phyloP scores from a whole-genome alignment of 2,113 vertebrate species.

The Triplophysa dalaica region DNA sequence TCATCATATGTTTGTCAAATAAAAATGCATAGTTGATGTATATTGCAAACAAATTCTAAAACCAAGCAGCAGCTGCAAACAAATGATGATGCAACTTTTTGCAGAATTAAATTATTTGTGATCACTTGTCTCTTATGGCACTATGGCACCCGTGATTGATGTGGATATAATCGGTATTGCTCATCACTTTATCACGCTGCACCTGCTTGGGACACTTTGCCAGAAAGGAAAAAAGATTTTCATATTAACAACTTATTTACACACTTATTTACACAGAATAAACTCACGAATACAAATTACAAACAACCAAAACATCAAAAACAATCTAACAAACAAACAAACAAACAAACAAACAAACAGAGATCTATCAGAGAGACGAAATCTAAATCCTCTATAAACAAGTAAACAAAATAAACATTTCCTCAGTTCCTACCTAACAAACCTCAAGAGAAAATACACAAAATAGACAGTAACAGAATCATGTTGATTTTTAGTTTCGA shows the following conservation, averaged over 20 bases:
- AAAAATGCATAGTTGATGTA: no score
- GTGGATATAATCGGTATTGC: no score
- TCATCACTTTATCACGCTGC: no score
- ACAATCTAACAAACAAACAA: neutral
- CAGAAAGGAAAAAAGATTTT: neutral
- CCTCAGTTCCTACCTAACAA: neutral
- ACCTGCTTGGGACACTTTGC: neutral
- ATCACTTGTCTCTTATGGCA: neutral
- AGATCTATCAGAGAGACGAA: slow-evolving; percentile 3
- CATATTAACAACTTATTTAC: slow-evolving; percentile 3
- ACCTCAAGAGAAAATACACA: neutral
- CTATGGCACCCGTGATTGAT: no score
- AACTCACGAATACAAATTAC: slow-evolving; percentile 5
- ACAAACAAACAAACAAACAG: neutral
- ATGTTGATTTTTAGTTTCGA: neutral
- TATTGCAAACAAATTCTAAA: neutral
- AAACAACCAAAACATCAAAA: neutral
- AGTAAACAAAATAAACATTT: neutral
- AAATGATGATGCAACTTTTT: neutral
- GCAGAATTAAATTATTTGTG: neutral
- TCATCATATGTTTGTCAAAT: no score
- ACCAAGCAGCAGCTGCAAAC: no score
- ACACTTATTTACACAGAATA: neutral
- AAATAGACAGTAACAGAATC: neutral
- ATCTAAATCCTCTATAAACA: neutral